A percentile compares a stretch with the other conserved stretches of the same genome.
Evolutionary conservation across 2,113 vertebrate genomes (phyloP).

Genomic region (Xiphophorus hellerii): DNA sequence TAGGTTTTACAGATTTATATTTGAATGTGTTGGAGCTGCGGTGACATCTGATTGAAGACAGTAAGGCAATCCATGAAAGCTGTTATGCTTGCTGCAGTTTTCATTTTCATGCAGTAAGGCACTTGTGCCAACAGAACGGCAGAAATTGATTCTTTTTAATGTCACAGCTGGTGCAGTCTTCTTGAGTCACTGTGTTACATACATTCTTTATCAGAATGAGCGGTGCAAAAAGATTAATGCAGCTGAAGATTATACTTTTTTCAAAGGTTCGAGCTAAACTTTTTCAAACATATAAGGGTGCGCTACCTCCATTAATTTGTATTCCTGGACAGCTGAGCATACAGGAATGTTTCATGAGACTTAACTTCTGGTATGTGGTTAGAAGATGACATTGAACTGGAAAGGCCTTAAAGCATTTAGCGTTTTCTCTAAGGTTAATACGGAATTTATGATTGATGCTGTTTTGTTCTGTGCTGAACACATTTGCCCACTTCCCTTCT

Average conservation of each 20-base stretch:
- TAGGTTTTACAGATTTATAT: constrained; percentile 27
- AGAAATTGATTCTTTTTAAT: constrained; percentile 14
- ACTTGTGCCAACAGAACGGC: constrained; percentile 25
- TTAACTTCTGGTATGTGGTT: too few relatives aligned
- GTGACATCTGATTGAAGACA: constrained; percentile 16
- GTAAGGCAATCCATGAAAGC: not conserved
- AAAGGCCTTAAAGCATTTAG: too few relatives aligned
- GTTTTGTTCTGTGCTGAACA: too few relatives aligned
- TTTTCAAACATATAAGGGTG: not conserved
- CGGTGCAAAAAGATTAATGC: not conserved
- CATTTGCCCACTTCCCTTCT: too few relatives aligned
- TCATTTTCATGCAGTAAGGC: constrained; percentile 15
- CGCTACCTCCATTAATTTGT: not conserved
- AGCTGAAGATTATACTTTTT: not conserved
- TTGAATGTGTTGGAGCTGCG: constrained; percentile 1
- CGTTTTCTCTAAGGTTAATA: too few relatives aligned
- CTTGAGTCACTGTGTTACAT: not conserved
- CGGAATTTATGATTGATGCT: too few relatives aligned
- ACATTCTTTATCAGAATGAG: not conserved
- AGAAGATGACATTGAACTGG: too few relatives aligned
- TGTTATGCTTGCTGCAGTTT: constrained; percentile 28
- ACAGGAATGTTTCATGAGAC: not conserved
- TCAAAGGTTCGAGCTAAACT: not conserved
- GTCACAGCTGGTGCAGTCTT: constrained; percentile 2
- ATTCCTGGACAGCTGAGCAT: not conserved